Conservation (phyloP, 2,113 vertebrate genomes). For the Formicarius rufipectus region DNA sequence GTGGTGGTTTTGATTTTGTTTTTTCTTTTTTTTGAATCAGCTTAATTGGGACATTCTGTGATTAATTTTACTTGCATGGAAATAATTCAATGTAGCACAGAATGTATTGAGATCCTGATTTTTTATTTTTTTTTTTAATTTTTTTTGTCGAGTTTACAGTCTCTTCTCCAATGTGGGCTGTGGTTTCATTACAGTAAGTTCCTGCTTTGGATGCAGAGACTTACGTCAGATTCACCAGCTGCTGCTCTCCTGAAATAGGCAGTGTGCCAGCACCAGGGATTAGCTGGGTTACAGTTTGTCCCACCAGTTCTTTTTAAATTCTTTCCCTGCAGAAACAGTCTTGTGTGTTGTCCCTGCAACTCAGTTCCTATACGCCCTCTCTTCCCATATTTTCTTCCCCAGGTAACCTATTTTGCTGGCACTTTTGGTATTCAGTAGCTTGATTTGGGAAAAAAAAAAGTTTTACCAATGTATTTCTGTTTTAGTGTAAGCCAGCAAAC, state of each 20-base stretch:
- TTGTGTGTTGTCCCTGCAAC: neutral
- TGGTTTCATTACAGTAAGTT: constrained; percentile 50
- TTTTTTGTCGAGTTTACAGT: constrained; percentile 39
- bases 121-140: neutral
- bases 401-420: neutral
- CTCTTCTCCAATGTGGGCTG: constrained; percentile 31
- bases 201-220: constrained; percentile 56
- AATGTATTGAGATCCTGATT: neutral
- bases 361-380: neutral
- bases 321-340: constrained; percentile 35
- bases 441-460: neutral
- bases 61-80: neutral
- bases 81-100: neutral
- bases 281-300: constrained; percentile 57
- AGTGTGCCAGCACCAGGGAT: constrained; percentile 48
- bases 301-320: constrained; percentile 60
- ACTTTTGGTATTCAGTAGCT: neutral
- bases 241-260: constrained; percentile 52
- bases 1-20: neutral
- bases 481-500: neutral
- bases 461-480: neutral
- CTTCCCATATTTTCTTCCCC: neutral
- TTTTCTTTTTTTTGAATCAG: neutral
- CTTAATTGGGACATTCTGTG: neutral
- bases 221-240: constrained; percentile 64